Evolutionary conservation across 53 echinoderm and acorn worm species (phyloP).

Genomic region (Mesocentrotus franciscanus): DNA sequence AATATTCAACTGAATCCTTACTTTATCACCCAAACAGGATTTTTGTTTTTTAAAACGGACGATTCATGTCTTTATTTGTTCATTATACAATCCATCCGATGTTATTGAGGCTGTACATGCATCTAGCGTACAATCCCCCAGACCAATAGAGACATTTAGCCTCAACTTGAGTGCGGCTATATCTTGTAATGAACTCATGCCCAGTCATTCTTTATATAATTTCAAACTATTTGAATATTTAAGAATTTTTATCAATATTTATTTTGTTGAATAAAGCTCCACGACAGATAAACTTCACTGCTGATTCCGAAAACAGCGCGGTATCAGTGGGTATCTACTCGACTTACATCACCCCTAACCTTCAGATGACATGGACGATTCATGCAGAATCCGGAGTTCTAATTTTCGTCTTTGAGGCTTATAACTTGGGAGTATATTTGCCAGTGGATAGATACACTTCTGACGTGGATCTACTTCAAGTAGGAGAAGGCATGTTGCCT

Average conservation of each 20-base stretch:
- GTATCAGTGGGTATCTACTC: background rate
- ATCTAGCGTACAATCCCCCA: too few relatives aligned
- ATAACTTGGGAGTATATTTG: background rate
- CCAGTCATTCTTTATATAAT: too few relatives aligned
- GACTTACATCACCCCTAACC: background rate
- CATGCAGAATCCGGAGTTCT: background rate
- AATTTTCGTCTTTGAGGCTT: background rate
- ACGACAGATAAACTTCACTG: background rate
- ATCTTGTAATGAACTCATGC: too few relatives aligned
- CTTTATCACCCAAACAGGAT: too few relatives aligned
- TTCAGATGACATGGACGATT: background rate
- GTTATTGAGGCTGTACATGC: too few relatives aligned
- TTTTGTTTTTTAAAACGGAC: too few relatives aligned
- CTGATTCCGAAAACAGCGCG: background rate
- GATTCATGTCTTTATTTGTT: too few relatives aligned
- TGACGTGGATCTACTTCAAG: background rate
- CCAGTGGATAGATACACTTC: too few relatives aligned
- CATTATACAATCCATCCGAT: too few relatives aligned
- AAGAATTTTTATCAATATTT: background rate
- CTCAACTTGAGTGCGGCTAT: too few relatives aligned
- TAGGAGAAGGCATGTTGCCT: background rate
- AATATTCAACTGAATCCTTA: too few relatives aligned
- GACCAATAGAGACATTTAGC: too few relatives aligned
- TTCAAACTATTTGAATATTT: background rate
- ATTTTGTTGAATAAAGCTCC: background rate